Evolutionary conservation across 2,113 vertebrate species (phyloP), one percentile per base, ranked within the genome.

Genomic region (Corythoichthys haematopterus): DNA sequence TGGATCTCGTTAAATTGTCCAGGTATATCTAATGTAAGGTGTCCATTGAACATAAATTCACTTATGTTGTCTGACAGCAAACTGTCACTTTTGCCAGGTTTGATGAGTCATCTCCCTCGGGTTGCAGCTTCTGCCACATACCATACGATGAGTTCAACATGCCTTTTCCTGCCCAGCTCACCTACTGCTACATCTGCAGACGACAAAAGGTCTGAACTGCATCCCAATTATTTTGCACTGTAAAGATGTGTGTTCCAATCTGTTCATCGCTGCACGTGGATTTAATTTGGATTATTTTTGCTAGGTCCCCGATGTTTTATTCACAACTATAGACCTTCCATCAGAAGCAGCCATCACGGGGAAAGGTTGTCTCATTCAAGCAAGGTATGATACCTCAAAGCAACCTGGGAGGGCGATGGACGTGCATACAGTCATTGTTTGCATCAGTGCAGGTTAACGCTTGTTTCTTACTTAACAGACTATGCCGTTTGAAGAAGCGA

Each of bases 111-210:
- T 90, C 92, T 46, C 93, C 94, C 53, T 89, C 90, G 3, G 92
- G 90, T 80, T 98, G 96, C 89, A 94, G 94, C 59, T 98, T 98
- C 90, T 98, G 96, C 83, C 97, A 98, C 87, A 98, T 98, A 77
- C 97, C 97, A 0, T 98, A 98, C 9, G 96, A 98, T 84, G 97
- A 98, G 80, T 75, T 99, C 77, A 98, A 98, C 82, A 98, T 98
- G 95, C 97, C 97, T 0, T 99, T 99, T 78, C 97, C 97, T 2
- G 95, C 97, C 68, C 96, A 98, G 74, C 96, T 99, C 79, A 96
- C 95, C 0, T 94, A 93, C 6, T 99, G 97, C 83, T 96, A 88
- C 82, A 92, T 91, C 85, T 99, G 97, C 77, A 92, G 94, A 67
- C 93, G 94, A 45, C 94, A 95, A 61, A 99, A 98, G 88, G 97